Evolutionary conservation across 2,113 vertebrate genomes (phyloP).

Genomic region (Podarcis muralis): DNA sequence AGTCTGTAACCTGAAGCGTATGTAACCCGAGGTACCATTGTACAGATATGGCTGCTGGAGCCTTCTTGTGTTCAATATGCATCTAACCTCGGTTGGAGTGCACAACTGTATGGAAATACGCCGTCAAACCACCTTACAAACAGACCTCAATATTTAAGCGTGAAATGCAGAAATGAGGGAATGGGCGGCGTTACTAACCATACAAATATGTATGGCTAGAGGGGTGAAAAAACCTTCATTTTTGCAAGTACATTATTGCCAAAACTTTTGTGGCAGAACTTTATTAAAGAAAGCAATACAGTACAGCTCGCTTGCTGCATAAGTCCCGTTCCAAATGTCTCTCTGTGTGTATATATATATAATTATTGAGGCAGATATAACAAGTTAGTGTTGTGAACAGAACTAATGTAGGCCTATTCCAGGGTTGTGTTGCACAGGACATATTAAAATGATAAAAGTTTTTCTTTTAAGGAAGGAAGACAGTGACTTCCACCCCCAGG

Average conservation of each 20-base stretch:
- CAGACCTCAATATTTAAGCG: neutral
- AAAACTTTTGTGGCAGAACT: neutral
- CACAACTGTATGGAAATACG: neutral
- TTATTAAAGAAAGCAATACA: conserved; percentile 14
- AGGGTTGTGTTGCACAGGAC: neutral
- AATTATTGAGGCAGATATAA: fast-evolving
- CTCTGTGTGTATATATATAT: neutral
- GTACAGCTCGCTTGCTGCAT: neutral
- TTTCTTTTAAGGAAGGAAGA: neutral
- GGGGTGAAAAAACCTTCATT: neutral
- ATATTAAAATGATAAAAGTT: neutral
- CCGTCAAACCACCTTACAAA: neutral
- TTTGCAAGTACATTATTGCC: fast-evolving
- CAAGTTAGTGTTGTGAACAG: neutral
- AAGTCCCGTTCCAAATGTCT: neutral
- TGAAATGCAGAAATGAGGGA: neutral
- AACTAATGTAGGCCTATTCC: neutral
- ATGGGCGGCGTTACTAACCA: neutral
- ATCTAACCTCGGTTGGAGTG: too few relatives aligned
- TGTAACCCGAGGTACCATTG: too few relatives aligned
- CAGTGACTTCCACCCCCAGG: neutral
- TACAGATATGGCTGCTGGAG: too few relatives aligned
- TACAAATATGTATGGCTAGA: neutral
- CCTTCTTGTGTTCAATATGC: too few relatives aligned
- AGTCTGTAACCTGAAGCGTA: too few relatives aligned